Evolutionary conservation across 2,113 vertebrate genomes (phyloP).

Genomic region (Etia nguti): DNA sequence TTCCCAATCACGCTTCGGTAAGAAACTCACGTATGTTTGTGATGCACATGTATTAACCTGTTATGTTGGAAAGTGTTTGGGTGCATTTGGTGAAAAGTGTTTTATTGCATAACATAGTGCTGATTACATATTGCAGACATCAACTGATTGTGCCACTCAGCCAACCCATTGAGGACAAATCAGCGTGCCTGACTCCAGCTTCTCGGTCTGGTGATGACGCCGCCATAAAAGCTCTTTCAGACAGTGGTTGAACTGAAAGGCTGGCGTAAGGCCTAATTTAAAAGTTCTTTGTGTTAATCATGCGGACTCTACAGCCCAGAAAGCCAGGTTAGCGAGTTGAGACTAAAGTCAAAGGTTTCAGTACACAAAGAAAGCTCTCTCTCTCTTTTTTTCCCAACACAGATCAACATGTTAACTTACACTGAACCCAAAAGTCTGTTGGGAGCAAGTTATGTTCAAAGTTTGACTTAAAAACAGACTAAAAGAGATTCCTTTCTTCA

Average conservation of each 20-base stretch:
- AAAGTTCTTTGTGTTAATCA: accelerated
- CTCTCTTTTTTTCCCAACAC: not conserved
- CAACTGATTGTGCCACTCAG: not conserved
- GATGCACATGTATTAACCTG: not conserved
- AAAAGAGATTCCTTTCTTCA: not conserved
- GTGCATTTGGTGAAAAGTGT: accelerated
- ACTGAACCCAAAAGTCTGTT: too few relatives aligned
- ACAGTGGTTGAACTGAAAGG: not conserved
- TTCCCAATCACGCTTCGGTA: not conserved
- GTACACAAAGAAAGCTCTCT: not conserved
- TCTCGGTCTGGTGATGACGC: not conserved
- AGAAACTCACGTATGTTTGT: too few relatives aligned
- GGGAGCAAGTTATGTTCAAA: not conserved
- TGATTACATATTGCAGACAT: accelerated
- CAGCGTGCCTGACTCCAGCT: not conserved
- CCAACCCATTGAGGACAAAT: not conserved
- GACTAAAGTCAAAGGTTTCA: accelerated
- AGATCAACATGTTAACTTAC: not conserved
- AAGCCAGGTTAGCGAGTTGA: not conserved
- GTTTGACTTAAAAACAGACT: not conserved
- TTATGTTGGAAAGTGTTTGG: too few relatives aligned
- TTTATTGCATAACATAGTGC: not conserved
- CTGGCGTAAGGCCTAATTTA: not conserved
- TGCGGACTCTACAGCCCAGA: not conserved
- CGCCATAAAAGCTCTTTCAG: not conserved